These are phyloP conservation scores for Patella ulyssiponensis DNA, from an alignment of 2,888 invertebrate species.

Conservation along the genomic window DNA sequence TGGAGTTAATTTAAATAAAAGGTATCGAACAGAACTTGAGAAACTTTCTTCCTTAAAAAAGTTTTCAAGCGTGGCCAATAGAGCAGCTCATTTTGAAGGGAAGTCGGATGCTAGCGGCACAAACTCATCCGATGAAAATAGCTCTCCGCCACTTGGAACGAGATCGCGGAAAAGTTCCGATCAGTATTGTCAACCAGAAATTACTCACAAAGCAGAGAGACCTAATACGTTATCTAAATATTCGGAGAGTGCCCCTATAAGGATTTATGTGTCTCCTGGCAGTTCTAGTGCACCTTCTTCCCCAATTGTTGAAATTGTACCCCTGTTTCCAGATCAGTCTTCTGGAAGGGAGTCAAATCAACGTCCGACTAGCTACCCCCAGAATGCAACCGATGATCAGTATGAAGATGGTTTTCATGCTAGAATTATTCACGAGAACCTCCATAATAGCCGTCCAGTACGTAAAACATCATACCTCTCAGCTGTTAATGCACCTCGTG, in stretches of 20 bases:
- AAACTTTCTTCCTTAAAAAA: conserved; percentile 73
- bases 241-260: conserved; percentile 49
- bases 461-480: conserved; percentile 69
- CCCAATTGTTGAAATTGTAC: conserved; percentile 56
- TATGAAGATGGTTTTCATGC: conserved; percentile 24
- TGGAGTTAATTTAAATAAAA: conserved; percentile 33
- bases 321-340: conserved; percentile 38
- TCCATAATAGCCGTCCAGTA: conserved; percentile 44
- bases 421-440: conserved; percentile 15
- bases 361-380: conserved; percentile 30
- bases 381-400: conserved; percentile 24
- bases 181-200: conserved; percentile 39
- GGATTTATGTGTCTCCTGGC: conserved; percentile 58
- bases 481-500: conserved; percentile 64
- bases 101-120: conserved; percentile 33
- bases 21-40: conserved; percentile 63
- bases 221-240: conserved; percentile 35
- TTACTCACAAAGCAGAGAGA: conserved; percentile 39
- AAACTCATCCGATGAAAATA: conserved; percentile 27
- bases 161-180: conserved; percentile 34
- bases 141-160: conserved; percentile 16
- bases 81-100: conserved; percentile 68
- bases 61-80: conserved; percentile 65
- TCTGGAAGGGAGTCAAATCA: conserved; percentile 12
- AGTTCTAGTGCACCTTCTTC: conserved; percentile 49